Conservation (phyloP, 2,113 vertebrate genomes). For the Gymnarchus niloticus region DNA sequence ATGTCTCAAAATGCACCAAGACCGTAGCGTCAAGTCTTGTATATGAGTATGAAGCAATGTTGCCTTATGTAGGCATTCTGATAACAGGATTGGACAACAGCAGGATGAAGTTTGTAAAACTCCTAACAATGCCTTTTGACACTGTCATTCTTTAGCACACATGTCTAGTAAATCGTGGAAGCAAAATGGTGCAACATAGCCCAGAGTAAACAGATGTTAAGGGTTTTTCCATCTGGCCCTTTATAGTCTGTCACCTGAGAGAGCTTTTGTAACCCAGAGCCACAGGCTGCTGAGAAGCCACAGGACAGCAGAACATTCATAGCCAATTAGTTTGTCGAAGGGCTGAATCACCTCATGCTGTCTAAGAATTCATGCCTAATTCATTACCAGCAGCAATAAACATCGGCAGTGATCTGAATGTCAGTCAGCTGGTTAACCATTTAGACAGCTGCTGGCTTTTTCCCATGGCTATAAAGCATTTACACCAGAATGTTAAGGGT, state of each 20-base stretch:
- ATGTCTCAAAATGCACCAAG: neutral
- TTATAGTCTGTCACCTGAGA: conserved; percentile 49
- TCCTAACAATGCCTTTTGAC: neutral
- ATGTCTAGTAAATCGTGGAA: conserved; percentile 32
- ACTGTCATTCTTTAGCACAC: conserved; percentile 27
- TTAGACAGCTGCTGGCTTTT: neutral
- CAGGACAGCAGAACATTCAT: conserved; percentile 20
- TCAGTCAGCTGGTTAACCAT: neutral
- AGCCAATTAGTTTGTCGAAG: conserved; percentile 37
- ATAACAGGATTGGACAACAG: neutral
- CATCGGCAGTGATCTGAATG: neutral
- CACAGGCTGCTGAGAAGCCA: conserved; percentile 10
- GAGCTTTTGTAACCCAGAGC: conserved; percentile 29
- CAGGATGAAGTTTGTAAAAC: neutral
- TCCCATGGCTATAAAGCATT: neutral
- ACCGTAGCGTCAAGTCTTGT: neutral
- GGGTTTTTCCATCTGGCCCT: conserved; percentile 44
- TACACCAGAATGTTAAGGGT: neutral
- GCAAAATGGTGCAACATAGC: conserved; percentile 31
- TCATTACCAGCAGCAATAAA: conserved; percentile 8
- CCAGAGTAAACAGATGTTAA: conserved; percentile 39
- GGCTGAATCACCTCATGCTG: conserved; percentile 29
- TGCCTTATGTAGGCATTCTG: neutral
- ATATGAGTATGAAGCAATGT: neutral
- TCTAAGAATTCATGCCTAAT: neutral